A percentile compares a stretch with the other conserved stretches of the same genome.
These are phyloP conservation scores for Drosophila nebulosa DNA, from an alignment of 1,140 invertebrate species.

Conservation along the genomic window DNA sequence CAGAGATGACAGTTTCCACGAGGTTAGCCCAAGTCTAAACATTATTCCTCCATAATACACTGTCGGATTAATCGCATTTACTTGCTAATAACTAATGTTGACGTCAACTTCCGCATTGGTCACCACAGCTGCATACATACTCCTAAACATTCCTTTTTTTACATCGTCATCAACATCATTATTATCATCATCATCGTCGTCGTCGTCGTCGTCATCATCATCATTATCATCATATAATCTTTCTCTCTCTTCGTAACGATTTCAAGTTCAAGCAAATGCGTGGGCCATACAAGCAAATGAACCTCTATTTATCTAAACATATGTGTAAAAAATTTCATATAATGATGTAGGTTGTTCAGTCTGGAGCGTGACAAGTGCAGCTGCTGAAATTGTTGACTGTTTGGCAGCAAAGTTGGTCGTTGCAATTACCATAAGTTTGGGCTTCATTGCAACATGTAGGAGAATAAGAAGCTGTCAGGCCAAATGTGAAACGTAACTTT, in stretches of 20 bases:
- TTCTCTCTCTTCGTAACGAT: background rate
- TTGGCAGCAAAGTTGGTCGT: slow-evolving; percentile 11
- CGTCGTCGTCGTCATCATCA: background rate
- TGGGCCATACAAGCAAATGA: slow-evolving; percentile 25
- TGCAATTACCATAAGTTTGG: background rate
- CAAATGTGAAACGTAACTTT: background rate
- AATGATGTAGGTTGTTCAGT: slow-evolving; percentile 30
- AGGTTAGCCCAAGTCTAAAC: background rate
- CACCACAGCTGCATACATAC: background rate
- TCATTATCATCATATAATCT: background rate
- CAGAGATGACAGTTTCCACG: background rate
- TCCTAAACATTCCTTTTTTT: background rate
- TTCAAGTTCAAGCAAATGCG: slow-evolving; percentile 61
- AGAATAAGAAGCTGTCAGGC: background rate
- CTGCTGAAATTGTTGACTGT: background rate
- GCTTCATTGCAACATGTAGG: background rate
- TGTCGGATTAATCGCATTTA: slow-evolving; percentile 50
- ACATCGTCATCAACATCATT: background rate
- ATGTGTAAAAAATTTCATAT: slow-evolving; percentile 50
- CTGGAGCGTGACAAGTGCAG: background rate
- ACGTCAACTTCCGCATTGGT: slow-evolving; percentile 59
- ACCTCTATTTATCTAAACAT: background rate
- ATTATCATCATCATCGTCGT: background rate
- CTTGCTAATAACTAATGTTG: slow-evolving; percentile 43
- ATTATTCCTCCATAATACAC: background rate